Percentiles rank a stretch among this genome's conserved stretches.
phyloP scores from a whole-genome alignment of 2,888 invertebrate genomes.

The Auanema freiburgensis region DNA sequence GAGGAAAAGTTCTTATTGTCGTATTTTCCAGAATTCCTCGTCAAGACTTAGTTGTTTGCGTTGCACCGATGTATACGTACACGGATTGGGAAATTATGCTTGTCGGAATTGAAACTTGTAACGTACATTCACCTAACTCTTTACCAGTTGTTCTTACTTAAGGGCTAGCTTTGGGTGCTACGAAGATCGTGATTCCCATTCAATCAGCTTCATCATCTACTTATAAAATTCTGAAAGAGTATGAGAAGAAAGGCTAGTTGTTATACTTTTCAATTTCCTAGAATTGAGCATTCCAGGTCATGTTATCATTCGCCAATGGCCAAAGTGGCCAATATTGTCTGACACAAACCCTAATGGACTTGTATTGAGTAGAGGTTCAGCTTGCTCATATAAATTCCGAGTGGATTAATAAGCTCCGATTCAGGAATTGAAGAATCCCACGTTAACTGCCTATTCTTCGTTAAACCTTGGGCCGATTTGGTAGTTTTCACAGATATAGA shows the following conservation, averaged over 20 bases:
- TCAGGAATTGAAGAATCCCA: conserved; percentile 62
- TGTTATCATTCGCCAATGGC: conserved; percentile 58
- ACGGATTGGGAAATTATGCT: conserved; percentile 63
- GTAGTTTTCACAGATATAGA: conserved; percentile 62
- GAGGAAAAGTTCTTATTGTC: conserved; percentile 28
- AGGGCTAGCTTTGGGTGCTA: conserved; percentile 61
- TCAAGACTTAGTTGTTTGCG: conserved; percentile 57
- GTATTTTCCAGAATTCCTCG: conserved; percentile 13
- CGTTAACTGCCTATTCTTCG: conserved; percentile 62
- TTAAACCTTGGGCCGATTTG: conserved; percentile 59
- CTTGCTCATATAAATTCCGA: neutral
- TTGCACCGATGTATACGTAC: conserved; percentile 63
- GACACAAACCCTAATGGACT: conserved; percentile 62
- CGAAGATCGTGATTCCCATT: conserved; percentile 59
- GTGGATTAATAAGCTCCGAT: neutral
- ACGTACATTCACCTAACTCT: neutral
- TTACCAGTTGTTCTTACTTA: too few species aligned
- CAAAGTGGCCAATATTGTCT: conserved; percentile 62
- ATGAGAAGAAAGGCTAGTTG: conserved; percentile 49
- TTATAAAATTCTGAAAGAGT: conserved; percentile 52
- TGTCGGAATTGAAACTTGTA: conserved; percentile 47
- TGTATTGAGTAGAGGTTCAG: conserved; percentile 34
- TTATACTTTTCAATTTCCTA: neutral
- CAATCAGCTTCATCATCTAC: conserved; percentile 59
- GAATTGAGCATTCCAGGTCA: conserved; percentile 35